phyloP scores from a whole-genome alignment of 2,888 invertebrate species.

The Amitus sp. region DNA sequence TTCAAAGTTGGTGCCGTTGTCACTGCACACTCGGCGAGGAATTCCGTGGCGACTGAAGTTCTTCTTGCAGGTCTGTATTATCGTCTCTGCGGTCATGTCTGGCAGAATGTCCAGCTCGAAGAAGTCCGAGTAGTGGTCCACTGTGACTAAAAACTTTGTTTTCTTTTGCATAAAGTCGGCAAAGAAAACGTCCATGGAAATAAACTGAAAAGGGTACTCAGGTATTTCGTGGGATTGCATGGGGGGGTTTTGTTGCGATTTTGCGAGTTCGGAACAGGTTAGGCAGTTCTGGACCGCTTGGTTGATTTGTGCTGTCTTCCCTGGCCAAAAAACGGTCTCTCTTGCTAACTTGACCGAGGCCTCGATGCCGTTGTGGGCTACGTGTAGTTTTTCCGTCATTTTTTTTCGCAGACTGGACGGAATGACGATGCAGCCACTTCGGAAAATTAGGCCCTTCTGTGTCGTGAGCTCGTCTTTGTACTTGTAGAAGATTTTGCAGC shows the following conservation, averaged over 20 bases:
- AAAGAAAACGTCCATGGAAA: slow-evolving; percentile 24
- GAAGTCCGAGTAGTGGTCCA: slow-evolving; percentile 16
- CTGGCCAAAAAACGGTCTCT: slow-evolving; percentile 30
- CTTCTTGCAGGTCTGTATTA: slow-evolving; percentile 5
- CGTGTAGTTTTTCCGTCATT: slow-evolving; percentile 24
- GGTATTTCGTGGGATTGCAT: slow-evolving; percentile 28
- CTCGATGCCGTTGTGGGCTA: slow-evolving; percentile 28
- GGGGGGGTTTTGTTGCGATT: slow-evolving; percentile 7
- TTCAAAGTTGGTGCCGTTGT: slow-evolving; percentile 20
- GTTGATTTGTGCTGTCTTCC: slow-evolving; percentile 22
- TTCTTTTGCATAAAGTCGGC: slow-evolving; percentile 12
- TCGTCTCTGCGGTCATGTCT: slow-evolving; percentile 7
- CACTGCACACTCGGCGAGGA: slow-evolving; percentile 8
- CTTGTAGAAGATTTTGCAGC: slow-evolving; percentile 17
- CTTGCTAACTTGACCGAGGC: slow-evolving; percentile 22
- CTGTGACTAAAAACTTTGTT: slow-evolving; percentile 7
- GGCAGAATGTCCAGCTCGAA: slow-evolving; percentile 12
- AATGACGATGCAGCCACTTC: slow-evolving; percentile 16
- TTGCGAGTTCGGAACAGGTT: slow-evolving; percentile 16
- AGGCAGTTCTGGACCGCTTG: slow-evolving; percentile 16
- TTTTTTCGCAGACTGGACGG: slow-evolving; percentile 16
- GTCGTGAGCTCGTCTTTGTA: slow-evolving; percentile 20
- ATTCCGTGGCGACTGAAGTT: slow-evolving; percentile 17
- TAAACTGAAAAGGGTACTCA: slow-evolving; percentile 18
- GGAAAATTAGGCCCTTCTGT: slow-evolving; percentile 14